Evolutionary conservation across 2,888 invertebrate genomes (phyloP).

Genomic region (Thyatira batis): DNA sequence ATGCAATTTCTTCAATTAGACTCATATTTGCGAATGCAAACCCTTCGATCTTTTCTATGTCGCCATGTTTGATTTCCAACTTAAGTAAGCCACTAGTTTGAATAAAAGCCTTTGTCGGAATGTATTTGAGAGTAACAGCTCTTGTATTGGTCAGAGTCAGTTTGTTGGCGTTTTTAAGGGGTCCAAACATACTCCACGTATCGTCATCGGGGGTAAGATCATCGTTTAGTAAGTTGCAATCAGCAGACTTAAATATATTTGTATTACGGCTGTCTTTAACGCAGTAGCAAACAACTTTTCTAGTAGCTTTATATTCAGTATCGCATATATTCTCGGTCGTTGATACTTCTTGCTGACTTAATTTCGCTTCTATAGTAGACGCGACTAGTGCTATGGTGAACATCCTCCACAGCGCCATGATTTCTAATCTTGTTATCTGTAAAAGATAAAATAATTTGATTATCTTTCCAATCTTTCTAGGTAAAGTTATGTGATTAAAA

Average conservation of each 20-base stretch:
- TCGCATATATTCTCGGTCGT: conserved; percentile 52
- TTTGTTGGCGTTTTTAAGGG: conserved; percentile 83
- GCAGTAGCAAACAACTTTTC: conserved; percentile 67
- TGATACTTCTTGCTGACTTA: conserved; percentile 49
- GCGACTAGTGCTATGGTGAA: conserved; percentile 45
- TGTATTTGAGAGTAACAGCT: conserved; percentile 84
- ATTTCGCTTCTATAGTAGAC: conserved; percentile 53
- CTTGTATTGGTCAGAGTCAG: conserved; percentile 86
- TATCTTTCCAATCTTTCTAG: too few species aligned
- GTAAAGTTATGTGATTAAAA: too few species aligned
- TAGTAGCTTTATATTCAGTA: conserved; percentile 51
- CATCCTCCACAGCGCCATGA: conserved; percentile 57
- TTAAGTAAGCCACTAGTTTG: conserved; percentile 79
- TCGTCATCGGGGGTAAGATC: conserved; percentile 82
- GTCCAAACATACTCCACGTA: conserved; percentile 85
- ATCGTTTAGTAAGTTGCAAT: conserved; percentile 86
- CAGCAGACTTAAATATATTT: conserved; percentile 81
- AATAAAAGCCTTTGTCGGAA: conserved; percentile 85
- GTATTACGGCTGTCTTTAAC: conserved; percentile 34
- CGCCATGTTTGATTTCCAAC: conserved; percentile 86
- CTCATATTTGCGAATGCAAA: conserved; percentile 88
- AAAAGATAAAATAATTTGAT: conserved; percentile 39
- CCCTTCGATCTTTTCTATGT: conserved; percentile 84
- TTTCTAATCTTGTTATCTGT: conserved; percentile 39
- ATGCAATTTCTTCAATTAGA: conserved; percentile 83